A percentile compares a stretch with the other conserved stretches of the same genome.
Conservation (phyloP, 2,113 vertebrate genomes). For the Maccullochella peelii region DNA sequence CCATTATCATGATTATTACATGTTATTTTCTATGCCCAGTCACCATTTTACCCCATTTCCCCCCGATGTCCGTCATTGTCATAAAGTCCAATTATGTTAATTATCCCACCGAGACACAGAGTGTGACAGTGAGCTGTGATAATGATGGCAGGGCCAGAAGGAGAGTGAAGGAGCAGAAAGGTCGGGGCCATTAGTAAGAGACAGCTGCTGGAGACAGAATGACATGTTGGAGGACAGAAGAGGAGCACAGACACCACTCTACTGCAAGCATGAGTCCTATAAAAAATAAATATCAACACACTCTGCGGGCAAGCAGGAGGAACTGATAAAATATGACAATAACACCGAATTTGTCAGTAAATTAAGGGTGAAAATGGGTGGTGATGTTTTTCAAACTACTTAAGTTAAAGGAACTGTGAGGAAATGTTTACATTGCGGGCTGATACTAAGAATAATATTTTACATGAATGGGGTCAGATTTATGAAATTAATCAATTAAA, state of each 20-base stretch:
- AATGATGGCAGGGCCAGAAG: slow-evolving; percentile 52
- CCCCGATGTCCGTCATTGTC: slow-evolving; percentile 36
- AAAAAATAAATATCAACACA: background rate
- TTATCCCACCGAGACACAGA: slow-evolving; percentile 36
- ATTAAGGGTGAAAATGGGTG: background rate
- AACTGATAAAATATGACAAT: background rate
- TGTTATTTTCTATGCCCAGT: background rate
- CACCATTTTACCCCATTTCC: slow-evolving; percentile 43
- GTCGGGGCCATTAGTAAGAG: slow-evolving; percentile 62
- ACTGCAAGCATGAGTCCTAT: background rate
- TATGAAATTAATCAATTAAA: background rate
- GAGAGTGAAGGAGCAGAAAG: slow-evolving; percentile 59
- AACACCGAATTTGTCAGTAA: background rate
- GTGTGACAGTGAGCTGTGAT: slow-evolving; percentile 56
- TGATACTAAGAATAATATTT: background rate
- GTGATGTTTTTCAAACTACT: background rate
- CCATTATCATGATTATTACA: slow-evolving; percentile 1
- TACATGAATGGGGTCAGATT: background rate
- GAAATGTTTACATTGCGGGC: too few relatives aligned
- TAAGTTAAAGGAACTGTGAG: background rate
- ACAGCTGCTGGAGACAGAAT: slow-evolving; percentile 71
- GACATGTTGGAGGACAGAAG: slow-evolving; percentile 45
- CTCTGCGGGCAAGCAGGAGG: background rate
- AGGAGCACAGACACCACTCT: slow-evolving; percentile 17
- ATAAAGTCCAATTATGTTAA: slow-evolving; percentile 50